A percentile compares a stretch with the other conserved stretches of the same genome.
phyloP scores from a whole-genome alignment of 2,797 vertebrate genomes.

The Ctenopoma kingsleyae region DNA sequence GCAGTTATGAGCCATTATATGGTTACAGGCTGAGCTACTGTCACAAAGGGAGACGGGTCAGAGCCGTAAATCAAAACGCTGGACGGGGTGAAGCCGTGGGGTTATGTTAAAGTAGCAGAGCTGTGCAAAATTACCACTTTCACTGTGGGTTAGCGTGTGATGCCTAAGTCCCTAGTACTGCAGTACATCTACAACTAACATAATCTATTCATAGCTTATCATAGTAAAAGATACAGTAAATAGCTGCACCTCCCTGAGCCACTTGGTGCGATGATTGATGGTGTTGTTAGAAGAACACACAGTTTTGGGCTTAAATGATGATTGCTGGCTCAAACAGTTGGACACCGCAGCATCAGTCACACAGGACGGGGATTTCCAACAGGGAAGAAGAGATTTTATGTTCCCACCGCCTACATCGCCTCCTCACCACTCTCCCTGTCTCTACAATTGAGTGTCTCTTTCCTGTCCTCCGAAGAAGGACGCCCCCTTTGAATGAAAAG shows the following conservation, averaged over 20 bases:
- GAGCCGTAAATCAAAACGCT: slow-evolving; percentile 27
- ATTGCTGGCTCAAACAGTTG: not conserved
- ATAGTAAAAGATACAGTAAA: not conserved
- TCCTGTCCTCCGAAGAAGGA: not conserved
- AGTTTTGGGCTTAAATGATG: not conserved
- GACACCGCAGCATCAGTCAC: not conserved
- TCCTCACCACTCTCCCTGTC: slow-evolving; percentile 4
- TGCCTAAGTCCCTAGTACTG: not conserved
- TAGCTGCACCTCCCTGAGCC: not conserved
- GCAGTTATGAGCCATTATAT: slow-evolving; percentile 59
- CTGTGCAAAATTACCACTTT: slow-evolving; percentile 2
- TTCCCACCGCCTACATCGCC: not conserved
- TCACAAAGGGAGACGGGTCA: slow-evolving; percentile 37
- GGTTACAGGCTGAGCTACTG: slow-evolving; percentile 32
- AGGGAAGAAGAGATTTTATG: slow-evolving; percentile 17
- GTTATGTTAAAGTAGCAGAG: slow-evolving; percentile 23
- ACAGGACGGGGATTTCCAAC: not conserved
- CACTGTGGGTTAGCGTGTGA: not conserved
- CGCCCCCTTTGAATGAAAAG: too few relatives aligned
- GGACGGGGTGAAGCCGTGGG: not conserved
- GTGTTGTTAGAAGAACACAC: not conserved
- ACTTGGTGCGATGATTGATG: not conserved
- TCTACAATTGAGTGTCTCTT: not conserved
- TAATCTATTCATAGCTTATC: not conserved
- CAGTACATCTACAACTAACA: not conserved